Conservation (phyloP, 2,113 vertebrate genomes). For the Indicator maculatus region DNA sequence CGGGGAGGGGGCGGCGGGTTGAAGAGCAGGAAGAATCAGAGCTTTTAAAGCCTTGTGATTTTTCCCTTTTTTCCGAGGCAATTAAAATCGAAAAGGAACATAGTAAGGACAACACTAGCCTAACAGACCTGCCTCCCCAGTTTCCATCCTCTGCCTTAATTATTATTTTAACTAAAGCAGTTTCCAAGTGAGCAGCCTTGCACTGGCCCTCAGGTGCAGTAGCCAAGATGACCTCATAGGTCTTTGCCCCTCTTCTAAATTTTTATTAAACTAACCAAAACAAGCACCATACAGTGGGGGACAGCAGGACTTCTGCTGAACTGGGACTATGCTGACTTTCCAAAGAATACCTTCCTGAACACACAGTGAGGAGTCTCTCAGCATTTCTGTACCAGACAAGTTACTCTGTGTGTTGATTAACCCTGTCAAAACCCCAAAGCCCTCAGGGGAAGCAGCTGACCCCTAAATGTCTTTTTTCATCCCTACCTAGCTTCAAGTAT, state of each 20-base stretch:
- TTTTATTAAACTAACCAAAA: conserved; percentile 51
- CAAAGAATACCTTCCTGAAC: not conserved
- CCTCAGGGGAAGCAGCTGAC: conserved; percentile 5
- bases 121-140: conserved; percentile 27
- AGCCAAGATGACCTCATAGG: conserved; percentile 42
- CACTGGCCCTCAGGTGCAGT: conserved; percentile 29
- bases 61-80: conserved; percentile 70
- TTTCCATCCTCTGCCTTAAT: conserved; percentile 54
- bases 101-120: conserved; percentile 62
- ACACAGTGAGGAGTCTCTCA: rapidly evolving
- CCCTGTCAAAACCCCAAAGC: conserved; percentile 5
- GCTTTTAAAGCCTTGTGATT: conserved; percentile 75
- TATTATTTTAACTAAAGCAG: conserved; percentile 72
- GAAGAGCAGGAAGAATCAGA: conserved; percentile 47
- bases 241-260: conserved; percentile 13
- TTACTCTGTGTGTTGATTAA: not conserved
- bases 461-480: conserved; percentile 17
- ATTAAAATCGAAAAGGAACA: conserved; percentile 74
- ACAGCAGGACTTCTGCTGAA: conserved; percentile 5
- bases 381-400: rapidly evolving
- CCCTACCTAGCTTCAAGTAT: not conserved
- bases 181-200: conserved; percentile 44
- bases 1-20: conserved; percentile 59
- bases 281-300: not conserved
- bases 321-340: not conserved